phyloP scores from a whole-genome alignment of 2,888 invertebrate species.

The Diarsia mendica region DNA sequence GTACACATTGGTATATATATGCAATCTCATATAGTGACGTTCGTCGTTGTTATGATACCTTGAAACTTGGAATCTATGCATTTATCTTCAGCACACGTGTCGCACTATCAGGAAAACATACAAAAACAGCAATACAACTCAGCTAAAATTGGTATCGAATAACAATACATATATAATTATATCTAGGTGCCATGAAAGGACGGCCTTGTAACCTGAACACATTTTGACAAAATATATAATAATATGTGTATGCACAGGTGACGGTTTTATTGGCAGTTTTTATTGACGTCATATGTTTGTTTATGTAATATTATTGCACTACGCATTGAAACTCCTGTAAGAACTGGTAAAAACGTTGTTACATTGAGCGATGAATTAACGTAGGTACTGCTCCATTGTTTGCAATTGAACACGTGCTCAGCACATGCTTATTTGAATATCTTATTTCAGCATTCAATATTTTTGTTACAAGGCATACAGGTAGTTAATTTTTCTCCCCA shows the following conservation, averaged over 20 bases:
- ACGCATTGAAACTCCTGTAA: neutral
- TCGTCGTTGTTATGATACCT: constrained; percentile 17
- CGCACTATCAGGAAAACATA: constrained; percentile 31
- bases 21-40: constrained; percentile 6
- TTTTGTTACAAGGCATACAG: neutral
- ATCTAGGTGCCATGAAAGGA: constrained; percentile 1
- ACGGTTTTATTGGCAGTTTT: constrained; percentile 1
- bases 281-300: constrained; percentile 15
- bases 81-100: constrained; percentile 35
- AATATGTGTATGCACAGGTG: constrained; percentile 35
- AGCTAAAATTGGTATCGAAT: constrained; percentile 3
- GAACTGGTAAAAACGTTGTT: neutral
- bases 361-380: neutral
- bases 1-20: neutral
- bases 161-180: neutral
- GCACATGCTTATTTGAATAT: neutral
- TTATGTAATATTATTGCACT: neutral
- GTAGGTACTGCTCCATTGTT: constrained; percentile 11
- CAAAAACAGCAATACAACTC: constrained; percentile 4
- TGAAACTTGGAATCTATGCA: constrained; percentile 33
- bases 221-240: constrained; percentile 23
- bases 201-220: constrained; percentile 17
- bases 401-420: constrained; percentile 8
- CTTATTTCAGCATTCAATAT: neutral
- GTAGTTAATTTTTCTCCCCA: neutral